Conservation (phyloP, 2,888 invertebrate species). For the Rhorus exstirpatorius region DNA sequence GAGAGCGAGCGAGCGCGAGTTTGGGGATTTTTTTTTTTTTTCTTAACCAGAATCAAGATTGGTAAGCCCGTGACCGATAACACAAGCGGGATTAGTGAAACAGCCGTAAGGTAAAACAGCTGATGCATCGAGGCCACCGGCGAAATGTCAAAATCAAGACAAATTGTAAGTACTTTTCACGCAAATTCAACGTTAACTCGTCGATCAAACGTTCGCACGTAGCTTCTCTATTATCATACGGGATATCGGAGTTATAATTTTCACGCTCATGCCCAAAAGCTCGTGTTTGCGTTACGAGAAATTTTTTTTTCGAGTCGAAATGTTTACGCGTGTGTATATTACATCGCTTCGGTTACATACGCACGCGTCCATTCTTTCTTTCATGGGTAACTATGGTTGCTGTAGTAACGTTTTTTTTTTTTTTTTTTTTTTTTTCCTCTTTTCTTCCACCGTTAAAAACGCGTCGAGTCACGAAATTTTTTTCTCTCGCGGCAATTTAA, state of each 20-base stretch:
- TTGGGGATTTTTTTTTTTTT: conserved; percentile 24
- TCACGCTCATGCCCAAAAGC: background rate
- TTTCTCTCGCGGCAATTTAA: background rate
- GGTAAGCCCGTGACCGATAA: conserved; percentile 27
- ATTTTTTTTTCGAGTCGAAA: conserved; percentile 34
- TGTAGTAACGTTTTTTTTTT: conserved; percentile 70
- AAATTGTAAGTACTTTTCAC: conserved; percentile 83
- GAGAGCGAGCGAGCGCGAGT: conserved; percentile 14
- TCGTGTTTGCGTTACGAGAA: conserved; percentile 18
- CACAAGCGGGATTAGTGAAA: conserved; percentile 66
- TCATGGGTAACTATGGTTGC: conserved; percentile 73
- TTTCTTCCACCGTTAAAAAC: background rate
- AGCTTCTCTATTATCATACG: background rate
- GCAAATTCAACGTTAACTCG: background rate
- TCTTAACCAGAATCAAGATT: conserved; percentile 14
- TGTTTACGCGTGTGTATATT: conserved; percentile 66
- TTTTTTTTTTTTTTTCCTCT: conserved; percentile 15
- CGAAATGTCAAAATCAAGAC: conserved; percentile 86
- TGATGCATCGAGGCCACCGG: conserved; percentile 84
- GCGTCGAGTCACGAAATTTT: conserved; percentile 3
- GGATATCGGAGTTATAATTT: background rate
- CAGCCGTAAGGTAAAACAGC: conserved; percentile 79
- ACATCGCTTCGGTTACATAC: conserved; percentile 32
- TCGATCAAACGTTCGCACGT: background rate
- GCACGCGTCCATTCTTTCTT: conserved; percentile 66